phyloP scores from a whole-genome alignment of 2,797 vertebrate genomes.

The Chrosomus eos region DNA sequence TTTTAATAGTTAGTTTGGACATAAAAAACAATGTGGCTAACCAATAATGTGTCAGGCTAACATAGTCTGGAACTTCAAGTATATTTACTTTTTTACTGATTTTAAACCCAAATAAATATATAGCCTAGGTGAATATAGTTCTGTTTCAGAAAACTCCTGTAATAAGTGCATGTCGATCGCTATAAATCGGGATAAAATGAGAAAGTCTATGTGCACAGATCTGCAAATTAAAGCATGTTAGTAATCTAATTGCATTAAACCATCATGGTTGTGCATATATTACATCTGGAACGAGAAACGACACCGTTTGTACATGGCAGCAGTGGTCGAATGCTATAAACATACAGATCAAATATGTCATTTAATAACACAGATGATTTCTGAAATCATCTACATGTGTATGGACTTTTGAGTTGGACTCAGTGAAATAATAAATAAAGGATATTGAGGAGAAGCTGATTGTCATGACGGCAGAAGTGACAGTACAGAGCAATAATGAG shows the following conservation, averaged over 20 bases:
- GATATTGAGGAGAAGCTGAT: conserved; percentile 44
- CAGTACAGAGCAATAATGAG: conserved; percentile 9
- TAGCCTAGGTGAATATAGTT: neutral
- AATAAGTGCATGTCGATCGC: conserved; percentile 72
- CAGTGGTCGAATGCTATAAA: neutral
- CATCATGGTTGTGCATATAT: conserved; percentile 26
- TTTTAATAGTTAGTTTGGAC: neutral
- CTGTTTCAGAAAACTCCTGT: conserved; percentile 53
- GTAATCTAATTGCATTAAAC: conserved; percentile 57
- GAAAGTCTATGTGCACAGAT: neutral
- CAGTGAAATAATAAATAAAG: conserved; percentile 22
- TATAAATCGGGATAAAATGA: conserved; percentile 72
- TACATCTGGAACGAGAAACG: conserved; percentile 4
- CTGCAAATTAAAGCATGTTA: conserved; percentile 54
- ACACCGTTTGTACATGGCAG: conserved; percentile 4
- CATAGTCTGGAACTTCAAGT: conserved; percentile 5
- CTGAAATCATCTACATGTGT: neutral
- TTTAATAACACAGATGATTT: conserved; percentile 1
- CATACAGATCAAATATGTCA: neutral
- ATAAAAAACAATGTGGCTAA: neutral
- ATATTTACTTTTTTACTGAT: neutral
- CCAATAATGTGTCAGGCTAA: neutral
- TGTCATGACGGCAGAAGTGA: conserved; percentile 50
- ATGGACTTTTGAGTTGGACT: conserved; percentile 16
- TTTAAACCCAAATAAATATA: neutral